These are phyloP conservation scores for Salvelinus fontinalis DNA, from an alignment of 2,113 vertebrate species.

Conservation along the genomic window DNA sequence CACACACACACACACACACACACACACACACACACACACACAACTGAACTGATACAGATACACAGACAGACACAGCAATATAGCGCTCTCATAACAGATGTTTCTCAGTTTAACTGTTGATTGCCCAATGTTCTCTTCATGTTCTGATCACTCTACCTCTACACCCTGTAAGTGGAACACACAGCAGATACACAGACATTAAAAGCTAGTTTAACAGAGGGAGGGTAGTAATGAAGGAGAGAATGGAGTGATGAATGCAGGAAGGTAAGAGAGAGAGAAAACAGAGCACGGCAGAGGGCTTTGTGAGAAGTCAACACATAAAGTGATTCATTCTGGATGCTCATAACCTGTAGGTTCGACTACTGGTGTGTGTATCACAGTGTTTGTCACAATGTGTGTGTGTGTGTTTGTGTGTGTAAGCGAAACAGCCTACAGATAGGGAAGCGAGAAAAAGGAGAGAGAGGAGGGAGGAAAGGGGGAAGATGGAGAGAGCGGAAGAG, in stretches of 20 bases:
- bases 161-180: neutral
- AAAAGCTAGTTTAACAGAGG: constrained; percentile 46
- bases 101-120: constrained; percentile 46
- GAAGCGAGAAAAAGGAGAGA: constrained; percentile 16
- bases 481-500: constrained; percentile 14
- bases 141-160: constrained; percentile 35
- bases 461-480: neutral
- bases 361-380: constrained; percentile 5
- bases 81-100: constrained; percentile 4
- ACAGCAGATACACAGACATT: constrained; percentile 46
- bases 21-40: neutral
- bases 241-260: constrained; percentile 14
- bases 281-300: constrained; percentile 7
- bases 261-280: constrained; percentile 37
- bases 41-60: neutral
- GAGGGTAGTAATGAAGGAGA: constrained; percentile 30
- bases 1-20: neutral
- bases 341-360: constrained; percentile 18
- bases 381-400: no score
- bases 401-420: constrained; percentile 5
- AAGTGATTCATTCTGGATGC: constrained; percentile 32
- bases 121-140: constrained; percentile 52
- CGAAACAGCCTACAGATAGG: constrained; percentile 5
- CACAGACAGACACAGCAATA: neutral
- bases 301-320: constrained; percentile 44